Base-by-base conservation (phyloP, 2,113 vertebrate genomes). In the Dicaeum eximium region DNA sequence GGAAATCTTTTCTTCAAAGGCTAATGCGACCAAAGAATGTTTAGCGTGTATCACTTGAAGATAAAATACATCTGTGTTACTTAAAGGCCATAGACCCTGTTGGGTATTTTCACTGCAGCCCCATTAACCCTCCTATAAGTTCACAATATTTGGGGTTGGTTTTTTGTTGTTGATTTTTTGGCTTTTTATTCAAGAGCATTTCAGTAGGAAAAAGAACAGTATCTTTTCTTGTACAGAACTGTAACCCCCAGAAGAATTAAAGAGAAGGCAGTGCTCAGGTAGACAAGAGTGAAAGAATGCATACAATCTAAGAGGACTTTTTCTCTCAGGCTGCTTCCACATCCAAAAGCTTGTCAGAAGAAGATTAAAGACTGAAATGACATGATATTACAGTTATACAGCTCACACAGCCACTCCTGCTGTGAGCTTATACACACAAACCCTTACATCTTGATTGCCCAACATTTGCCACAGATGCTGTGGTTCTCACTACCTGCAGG, bases 1-100 rank as follows among this genome's bases (percentile, higher is more conserved):
- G 57, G 79, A 97, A 96, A 93, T 96, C 84, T 95, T 84, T 91
- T 92, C 91, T 95, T 94, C 88, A 88, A 62, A 92, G 93, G 70
- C 88, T 61, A 92, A 90, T 71, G 65, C 7, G 20, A 91, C 48
- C 53, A 71, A 93, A 80, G n/a, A 88, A 86, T 56, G 53, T 92
- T 96, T 56, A 91, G 54, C 0, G 0, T 47, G 42, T 81, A 48
- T 19, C 60, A 84, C n/a, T 91, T 13, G 9, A 53, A 97, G 79
- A 96, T 56, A 82, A 94, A 94, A 79, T 22, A 57, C 35, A 85
- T 88, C 69, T 50, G 48, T 86, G 48, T 83, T 79, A 86, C 83
- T 92, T 91, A 88, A 77, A 83, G 80, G 77, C 67, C 33, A 44
- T 12, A 21, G 14, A 85, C 45, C 24, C 44, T 58, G 7, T 44